These are phyloP conservation scores for Stramonita haemastoma DNA, from an alignment of 2,888 invertebrate species.

Conservation along the genomic window DNA sequence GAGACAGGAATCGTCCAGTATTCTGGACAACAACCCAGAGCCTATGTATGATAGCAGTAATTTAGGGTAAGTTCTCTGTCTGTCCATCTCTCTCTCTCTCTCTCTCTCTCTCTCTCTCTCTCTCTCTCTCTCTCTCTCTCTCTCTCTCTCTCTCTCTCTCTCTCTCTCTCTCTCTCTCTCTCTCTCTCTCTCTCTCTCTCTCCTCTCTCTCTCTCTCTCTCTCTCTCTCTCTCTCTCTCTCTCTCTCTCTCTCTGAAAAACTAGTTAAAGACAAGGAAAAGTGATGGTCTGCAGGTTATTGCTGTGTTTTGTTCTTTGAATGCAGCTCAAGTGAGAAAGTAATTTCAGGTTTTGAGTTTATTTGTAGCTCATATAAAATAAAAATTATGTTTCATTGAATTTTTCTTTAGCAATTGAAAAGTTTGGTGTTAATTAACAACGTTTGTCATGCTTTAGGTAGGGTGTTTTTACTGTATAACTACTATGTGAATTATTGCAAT, in stretches of 20 bases:
- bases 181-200: not conserved
- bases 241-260: not conserved
- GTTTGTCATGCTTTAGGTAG: no score
- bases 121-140: not conserved
- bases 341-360: no score
- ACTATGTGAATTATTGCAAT: no score
- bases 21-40: conserved; percentile 63
- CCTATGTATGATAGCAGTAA: conserved; percentile 62
- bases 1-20: conserved; percentile 60
- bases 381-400: no score
- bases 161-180: not conserved
- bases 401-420: no score
- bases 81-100: not conserved
- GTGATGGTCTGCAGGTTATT: no score
- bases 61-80: conserved; percentile 38
- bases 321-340: no score
- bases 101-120: not conserved
- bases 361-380: no score
- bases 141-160: not conserved
- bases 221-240: not conserved
- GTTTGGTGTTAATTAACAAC: no score
- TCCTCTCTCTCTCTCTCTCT: not conserved
- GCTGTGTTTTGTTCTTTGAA: no score
- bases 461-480: no score
- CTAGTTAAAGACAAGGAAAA: no score